A percentile compares a stretch with the other conserved stretches of the same genome.
Evolutionary conservation across 2,888 invertebrate species (phyloP).

Genomic region (Apamea epomidion): DNA sequence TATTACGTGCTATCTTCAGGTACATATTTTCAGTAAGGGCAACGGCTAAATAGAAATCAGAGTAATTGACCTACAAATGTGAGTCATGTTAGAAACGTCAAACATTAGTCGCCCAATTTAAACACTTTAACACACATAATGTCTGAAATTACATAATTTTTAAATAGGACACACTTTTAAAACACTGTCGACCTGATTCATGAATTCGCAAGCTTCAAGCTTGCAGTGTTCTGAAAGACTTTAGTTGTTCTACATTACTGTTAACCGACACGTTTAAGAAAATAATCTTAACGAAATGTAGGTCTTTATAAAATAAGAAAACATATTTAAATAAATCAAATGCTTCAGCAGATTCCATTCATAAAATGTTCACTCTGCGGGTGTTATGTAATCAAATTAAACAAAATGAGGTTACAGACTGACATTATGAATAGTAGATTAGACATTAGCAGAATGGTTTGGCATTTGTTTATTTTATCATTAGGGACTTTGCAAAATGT

Average conservation of each 20-base stretch:
- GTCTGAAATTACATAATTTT: conserved; percentile 71
- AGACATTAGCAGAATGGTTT: conserved; percentile 70
- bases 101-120: conserved; percentile 44
- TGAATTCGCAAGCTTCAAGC: conserved; percentile 67
- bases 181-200: conserved; percentile 71
- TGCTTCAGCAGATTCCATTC: conserved; percentile 79
- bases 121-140: conserved; percentile 63
- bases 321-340: conserved; percentile 77
- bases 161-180: conserved; percentile 66
- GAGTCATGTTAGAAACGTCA: conserved; percentile 41
- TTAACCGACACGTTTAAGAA: conserved; percentile 71
- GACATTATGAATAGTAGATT: conserved; percentile 71
- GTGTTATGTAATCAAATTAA: conserved; percentile 82
- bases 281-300: conserved; percentile 79
- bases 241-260: conserved; percentile 72
- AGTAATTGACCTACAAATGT: conserved; percentile 16
- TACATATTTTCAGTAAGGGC: neutral
- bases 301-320: conserved; percentile 81
- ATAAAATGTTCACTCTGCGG: conserved; percentile 79
- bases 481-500: conserved; percentile 45
- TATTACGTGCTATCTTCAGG: neutral
- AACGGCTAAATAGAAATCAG: conserved; percentile 5
- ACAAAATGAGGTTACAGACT: conserved; percentile 79
- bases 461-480: conserved; percentile 70
- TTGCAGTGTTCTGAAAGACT: conserved; percentile 71